Base-by-base conservation (phyloP, 2,888 invertebrate species). In the Neoscelio sp. region DNA sequence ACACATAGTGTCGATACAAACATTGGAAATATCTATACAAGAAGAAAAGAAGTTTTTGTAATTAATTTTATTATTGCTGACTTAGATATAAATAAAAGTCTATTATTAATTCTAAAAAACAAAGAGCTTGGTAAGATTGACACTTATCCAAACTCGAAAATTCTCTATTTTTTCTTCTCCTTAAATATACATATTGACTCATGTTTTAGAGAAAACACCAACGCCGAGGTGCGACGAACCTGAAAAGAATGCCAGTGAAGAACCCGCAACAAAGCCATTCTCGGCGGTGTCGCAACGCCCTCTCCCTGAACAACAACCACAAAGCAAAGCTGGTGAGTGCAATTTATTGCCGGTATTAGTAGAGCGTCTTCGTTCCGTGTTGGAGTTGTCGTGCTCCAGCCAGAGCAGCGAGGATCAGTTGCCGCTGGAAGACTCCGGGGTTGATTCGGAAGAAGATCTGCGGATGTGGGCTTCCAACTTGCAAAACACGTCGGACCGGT, bases 401-500 rank as follows among this genome's bases (percentile, higher is more conserved):
- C 81, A 82, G 65, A 83, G 74, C 83, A 79, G 73, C 50, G 83
- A 82, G 26, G 82, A 84, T 15, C 83, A 81, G 50, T 54, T 80
- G 17, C 86, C 84, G 67, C 82, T 88, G 81, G 85, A 85, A 64
- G 85, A 85, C 58, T 84, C 87, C 15, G 91, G 91, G 5, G 91
- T 87, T 83, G 79, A 87, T 93, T 94, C 94, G 77, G 94, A 94
- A 52, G 95, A 95, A 88, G 95, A 95, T 89, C 91, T 94, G 82
- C 92, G 93, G 2, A 89, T 92, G 44, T 90, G 93, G 80, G 92
- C 60, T 17, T 92, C 91, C 33, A 92, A 92, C 18, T 85, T 93
- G 33, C 88, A 90, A 46, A 90, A 91, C 82, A 91, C 93, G 52
- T 88, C 92, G 80, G 92, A 93, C 86, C 90, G 91, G 15, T 91